A percentile compares a stretch with the other conserved stretches of the same genome.
phyloP scores from a whole-genome alignment of 2,113 vertebrate species.

The Euleptes europaea region DNA sequence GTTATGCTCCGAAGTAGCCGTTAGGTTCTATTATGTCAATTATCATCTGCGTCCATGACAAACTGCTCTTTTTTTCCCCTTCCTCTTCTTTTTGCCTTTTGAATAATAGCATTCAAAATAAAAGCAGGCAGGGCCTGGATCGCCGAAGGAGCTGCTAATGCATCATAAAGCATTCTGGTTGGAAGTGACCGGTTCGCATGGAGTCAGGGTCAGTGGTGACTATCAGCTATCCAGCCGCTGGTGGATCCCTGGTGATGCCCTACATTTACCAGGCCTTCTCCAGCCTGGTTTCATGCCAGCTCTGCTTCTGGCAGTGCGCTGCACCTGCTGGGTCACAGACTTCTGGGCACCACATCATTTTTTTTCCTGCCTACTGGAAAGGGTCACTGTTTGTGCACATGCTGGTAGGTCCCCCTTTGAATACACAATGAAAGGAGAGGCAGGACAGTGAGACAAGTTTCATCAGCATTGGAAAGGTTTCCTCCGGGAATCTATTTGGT shows the following conservation, averaged over 20 bases:
- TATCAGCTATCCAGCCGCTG: conserved; percentile 2
- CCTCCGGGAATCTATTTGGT: too few relatives aligned
- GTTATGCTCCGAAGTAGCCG: conserved; percentile 43
- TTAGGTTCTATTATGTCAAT: conserved; percentile 59
- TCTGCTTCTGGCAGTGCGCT: background rate
- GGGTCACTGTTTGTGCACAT: too few relatives aligned
- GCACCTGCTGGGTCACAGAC: too few relatives aligned
- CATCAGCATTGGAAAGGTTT: too few relatives aligned
- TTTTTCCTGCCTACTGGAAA: too few relatives aligned
- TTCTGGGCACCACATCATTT: too few relatives aligned
- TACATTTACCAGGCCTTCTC: background rate
- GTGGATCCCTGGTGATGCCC: background rate
- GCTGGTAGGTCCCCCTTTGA: too few relatives aligned
- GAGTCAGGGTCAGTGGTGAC: conserved; percentile 20
- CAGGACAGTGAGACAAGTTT: too few relatives aligned
- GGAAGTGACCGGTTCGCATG: conserved; percentile 23
- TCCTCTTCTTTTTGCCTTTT: background rate
- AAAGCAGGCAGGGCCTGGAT: background rate
- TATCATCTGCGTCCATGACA: conserved; percentile 46
- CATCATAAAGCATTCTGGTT: conserved; percentile 22
- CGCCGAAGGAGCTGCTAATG: conserved; percentile 12
- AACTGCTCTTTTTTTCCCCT: background rate
- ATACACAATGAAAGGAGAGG: too few relatives aligned
- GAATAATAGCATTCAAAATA: conserved; percentile 32
- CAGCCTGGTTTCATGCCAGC: background rate